phyloP scores from a whole-genome alignment of 2,113 vertebrate genomes.

The Cephalopholis sonnerati region DNA sequence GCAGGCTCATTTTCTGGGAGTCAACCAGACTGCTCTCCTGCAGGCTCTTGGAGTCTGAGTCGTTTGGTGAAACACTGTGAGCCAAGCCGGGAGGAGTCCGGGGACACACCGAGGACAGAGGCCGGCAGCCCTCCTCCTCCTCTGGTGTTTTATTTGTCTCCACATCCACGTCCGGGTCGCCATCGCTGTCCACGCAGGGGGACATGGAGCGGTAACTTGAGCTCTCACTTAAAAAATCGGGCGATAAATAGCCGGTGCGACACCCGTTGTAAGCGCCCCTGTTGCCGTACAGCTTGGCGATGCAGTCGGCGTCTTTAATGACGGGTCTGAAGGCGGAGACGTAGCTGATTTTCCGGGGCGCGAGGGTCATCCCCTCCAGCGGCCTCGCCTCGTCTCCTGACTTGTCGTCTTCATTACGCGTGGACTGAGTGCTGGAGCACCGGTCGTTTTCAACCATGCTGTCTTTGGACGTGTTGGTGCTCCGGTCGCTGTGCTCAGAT shows the following conservation, averaged over 20 bases:
- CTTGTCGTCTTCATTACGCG: constrained; percentile 88
- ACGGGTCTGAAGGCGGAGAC: constrained; percentile 96
- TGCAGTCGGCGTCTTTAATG: constrained; percentile 94
- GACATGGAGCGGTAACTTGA: constrained; percentile 94
- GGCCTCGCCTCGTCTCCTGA: constrained; percentile 89
- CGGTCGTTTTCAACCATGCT: constrained; percentile 85
- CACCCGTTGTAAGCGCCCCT: constrained; percentile 84
- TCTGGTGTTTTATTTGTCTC: constrained; percentile 91
- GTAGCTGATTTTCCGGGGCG: constrained; percentile 91
- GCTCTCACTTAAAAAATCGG: constrained; percentile 94
- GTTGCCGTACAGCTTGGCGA: constrained; percentile 95
- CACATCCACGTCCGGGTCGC: constrained; percentile 95
- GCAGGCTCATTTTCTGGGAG: constrained; percentile 75
- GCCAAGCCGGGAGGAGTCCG: constrained; percentile 75
- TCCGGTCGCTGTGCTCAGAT: constrained; percentile 84
- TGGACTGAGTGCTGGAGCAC: constrained; percentile 88
- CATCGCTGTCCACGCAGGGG: constrained; percentile 93
- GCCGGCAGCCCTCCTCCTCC: constrained; percentile 86
- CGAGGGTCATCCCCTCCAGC: constrained; percentile 82
- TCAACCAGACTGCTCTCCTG: constrained; percentile 49
- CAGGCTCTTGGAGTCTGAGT: constrained; percentile 69
- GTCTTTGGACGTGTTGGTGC: constrained; percentile 88
- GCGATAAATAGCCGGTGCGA: constrained; percentile 90
- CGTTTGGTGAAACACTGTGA: constrained; percentile 69
- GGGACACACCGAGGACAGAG: constrained; percentile 77